These are phyloP conservation scores for Parazoanthus swiftii DNA, from an alignment of 92 coral and sea anemone genomes.

Conservation along the genomic window DNA sequence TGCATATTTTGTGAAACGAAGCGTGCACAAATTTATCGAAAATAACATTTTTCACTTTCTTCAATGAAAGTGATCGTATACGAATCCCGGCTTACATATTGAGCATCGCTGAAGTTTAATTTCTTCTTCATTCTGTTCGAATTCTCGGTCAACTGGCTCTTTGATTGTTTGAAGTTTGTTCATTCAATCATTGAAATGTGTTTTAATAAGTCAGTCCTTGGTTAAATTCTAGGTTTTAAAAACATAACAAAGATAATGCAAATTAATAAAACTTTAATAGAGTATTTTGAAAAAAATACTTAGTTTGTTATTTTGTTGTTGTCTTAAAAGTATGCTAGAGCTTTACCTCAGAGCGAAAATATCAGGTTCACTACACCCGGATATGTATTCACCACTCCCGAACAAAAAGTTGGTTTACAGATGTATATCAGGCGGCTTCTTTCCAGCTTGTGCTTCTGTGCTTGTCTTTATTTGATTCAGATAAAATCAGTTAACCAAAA, in stretches of 20 bases:
- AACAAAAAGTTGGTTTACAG: too few species aligned
- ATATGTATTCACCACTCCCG: constrained; percentile 11
- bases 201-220: background rate
- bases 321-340: background rate
- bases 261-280: background rate
- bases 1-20: background rate
- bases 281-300: background rate
- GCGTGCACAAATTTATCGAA: constrained; percentile 1
- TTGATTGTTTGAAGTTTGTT: too few species aligned
- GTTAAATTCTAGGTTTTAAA: background rate
- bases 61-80: background rate
- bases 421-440: background rate
- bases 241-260: background rate
- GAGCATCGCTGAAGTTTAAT: background rate
- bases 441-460: background rate
- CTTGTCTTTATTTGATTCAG: background rate
- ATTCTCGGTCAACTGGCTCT: background rate
- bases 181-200: background rate
- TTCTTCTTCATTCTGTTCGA: background rate
- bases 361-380: background rate
- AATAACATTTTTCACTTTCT: background rate
- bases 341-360: background rate
- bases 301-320: background rate
- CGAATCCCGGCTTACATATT: background rate
- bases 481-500: background rate